Conservation (phyloP, 1,140 invertebrate species). For the Formica selysi region DNA sequence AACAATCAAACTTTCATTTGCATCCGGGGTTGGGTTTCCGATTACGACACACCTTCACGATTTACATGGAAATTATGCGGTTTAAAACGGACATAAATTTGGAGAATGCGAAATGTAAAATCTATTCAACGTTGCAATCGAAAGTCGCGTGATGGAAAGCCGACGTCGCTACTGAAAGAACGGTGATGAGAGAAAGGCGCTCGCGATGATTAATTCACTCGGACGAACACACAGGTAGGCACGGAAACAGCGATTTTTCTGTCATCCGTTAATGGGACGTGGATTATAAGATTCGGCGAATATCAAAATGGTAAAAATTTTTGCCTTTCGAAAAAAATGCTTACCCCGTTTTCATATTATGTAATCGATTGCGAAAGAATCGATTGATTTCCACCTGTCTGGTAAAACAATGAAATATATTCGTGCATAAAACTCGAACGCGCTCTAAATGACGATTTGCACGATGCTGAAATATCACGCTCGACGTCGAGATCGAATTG, state of each 20-base stretch:
- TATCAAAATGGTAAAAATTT: conserved; percentile 10
- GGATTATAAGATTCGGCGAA: neutral
- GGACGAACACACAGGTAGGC: neutral
- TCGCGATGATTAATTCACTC: conserved; percentile 43
- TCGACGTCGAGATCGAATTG: neutral
- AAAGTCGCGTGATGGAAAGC: conserved; percentile 49
- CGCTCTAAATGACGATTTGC: neutral
- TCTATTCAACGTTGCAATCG: conserved; percentile 16
- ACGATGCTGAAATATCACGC: neutral
- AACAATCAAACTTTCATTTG: conserved; percentile 5
- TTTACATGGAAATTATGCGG: neutral
- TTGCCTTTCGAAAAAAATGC: neutral
- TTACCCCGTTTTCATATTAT: conserved; percentile 21
- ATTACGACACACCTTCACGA: neutral
- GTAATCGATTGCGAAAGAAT: conserved; percentile 39
- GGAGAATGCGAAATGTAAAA: conserved; percentile 18
- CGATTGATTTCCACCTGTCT: conserved; percentile 9
- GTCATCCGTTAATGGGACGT: neutral
- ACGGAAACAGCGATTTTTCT: conserved; percentile 21
- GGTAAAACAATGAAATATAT: neutral
- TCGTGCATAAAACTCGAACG: conserved; percentile 7
- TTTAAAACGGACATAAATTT: neutral
- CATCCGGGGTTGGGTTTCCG: conserved; percentile 48
- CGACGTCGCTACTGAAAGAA: conserved; percentile 14
- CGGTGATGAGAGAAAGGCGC: conserved; percentile 52